These are phyloP conservation scores for Vulpes lagopus DNA, from an alignment of 2,113 vertebrate species.

Conservation along the genomic window DNA sequence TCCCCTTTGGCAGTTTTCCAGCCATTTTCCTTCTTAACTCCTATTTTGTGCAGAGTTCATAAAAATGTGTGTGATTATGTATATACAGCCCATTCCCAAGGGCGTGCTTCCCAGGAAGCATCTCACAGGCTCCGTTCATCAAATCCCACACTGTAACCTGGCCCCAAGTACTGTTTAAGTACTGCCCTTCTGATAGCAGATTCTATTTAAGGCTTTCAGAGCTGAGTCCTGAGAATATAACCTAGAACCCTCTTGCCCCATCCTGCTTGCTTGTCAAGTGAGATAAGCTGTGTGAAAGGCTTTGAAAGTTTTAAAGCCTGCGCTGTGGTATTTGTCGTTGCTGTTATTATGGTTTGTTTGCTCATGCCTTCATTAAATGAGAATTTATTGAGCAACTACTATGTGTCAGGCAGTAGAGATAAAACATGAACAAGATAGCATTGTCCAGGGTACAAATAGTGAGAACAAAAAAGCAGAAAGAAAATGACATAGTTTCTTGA, in stretches of 20 bases:
- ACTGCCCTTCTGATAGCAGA: not conserved
- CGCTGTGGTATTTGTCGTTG: not conserved
- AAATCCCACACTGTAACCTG: not conserved
- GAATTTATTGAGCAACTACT: not conserved
- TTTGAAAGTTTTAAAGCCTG: not conserved
- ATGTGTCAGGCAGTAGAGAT: not conserved
- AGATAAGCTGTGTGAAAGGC: not conserved
- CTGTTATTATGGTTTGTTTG: not conserved
- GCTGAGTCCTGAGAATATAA: not conserved
- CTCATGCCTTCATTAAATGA: not conserved
- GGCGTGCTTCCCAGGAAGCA: not conserved
- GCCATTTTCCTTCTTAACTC: conserved; percentile 27
- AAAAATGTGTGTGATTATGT: not conserved
- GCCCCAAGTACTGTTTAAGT: not conserved
- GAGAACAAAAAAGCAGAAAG: not conserved
- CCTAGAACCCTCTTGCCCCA: not conserved
- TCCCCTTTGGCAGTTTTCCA: conserved; percentile 57
- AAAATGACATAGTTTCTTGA: not conserved
- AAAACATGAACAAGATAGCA: not conserved
- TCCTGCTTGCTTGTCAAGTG: conserved; percentile 20
- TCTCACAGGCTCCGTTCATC: not conserved
- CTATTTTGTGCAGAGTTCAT: conserved; percentile 28
- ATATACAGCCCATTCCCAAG: not conserved
- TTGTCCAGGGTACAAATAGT: not conserved
- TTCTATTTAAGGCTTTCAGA: not conserved